Conservation (phyloP, 1,140 invertebrate species). For the Leptopilina clavipes region DNA sequence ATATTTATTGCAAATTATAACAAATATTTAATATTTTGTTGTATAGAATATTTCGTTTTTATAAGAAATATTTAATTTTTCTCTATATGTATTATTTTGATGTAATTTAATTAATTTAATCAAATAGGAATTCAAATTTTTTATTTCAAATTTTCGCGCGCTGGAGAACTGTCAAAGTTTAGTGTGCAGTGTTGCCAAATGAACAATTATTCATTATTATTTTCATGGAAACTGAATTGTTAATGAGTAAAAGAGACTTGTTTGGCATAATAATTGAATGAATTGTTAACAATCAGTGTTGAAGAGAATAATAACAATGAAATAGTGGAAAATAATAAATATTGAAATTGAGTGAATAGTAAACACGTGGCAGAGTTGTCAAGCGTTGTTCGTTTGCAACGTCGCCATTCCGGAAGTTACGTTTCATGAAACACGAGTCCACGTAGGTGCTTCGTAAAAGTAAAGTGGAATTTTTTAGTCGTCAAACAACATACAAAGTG, state of each 20-base stretch:
- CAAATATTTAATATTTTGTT: too few species aligned
- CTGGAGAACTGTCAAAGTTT: neutral
- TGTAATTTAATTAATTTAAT: too few species aligned
- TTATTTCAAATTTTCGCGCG: neutral
- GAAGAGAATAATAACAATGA: too few species aligned
- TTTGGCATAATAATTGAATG: neutral
- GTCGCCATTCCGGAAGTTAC: constrained; percentile 51
- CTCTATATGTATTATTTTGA: too few species aligned
- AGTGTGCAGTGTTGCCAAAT: neutral
- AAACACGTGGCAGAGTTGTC: neutral
- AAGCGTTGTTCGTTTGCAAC: constrained; percentile 38
- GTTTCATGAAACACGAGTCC: constrained; percentile 43
- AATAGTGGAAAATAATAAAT: too few species aligned
- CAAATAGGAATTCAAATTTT: neutral
- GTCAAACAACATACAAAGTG: constrained; percentile 41
- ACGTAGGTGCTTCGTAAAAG: constrained; percentile 45
- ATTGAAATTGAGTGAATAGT: neutral
- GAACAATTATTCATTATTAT: neutral
- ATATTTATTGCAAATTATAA: too few species aligned
- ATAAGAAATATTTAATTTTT: too few species aligned
- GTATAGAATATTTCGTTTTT: too few species aligned
- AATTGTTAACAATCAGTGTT: neutral
- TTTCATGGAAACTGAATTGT: neutral
- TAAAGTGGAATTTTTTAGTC: constrained; percentile 37
- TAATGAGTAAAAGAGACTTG: neutral